Percentiles rank a stretch among this genome's conserved stretches.
These are phyloP conservation scores for Mycalesis mineus DNA, from an alignment of 2,888 invertebrate genomes.

Conservation along the genomic window DNA sequence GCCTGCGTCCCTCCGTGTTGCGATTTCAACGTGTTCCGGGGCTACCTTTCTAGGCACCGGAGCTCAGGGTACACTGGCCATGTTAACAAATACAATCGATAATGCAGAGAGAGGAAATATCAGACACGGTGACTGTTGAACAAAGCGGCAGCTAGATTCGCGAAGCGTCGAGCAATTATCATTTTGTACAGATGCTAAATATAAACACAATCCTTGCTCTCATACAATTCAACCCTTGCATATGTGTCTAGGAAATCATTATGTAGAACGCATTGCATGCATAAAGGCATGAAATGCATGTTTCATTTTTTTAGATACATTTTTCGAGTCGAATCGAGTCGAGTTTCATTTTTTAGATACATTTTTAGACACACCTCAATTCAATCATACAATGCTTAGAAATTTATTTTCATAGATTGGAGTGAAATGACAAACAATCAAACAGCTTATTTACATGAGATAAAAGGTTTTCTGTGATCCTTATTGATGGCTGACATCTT, in stretches of 20 bases:
- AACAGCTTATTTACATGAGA: too few species aligned
- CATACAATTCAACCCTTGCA: neutral
- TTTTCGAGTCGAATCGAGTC: too few species aligned
- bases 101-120: conserved; percentile 71
- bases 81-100: conserved; percentile 72
- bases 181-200: conserved; percentile 13
- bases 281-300: too few species aligned
- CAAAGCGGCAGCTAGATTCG: conserved; percentile 43
- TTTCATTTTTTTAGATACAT: too few species aligned
- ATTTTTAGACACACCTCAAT: too few species aligned
- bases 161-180: conserved; percentile 37
- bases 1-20: conserved; percentile 39
- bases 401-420: too few species aligned
- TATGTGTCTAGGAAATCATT: neutral
- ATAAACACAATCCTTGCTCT: conserved; percentile 1
- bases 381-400: too few species aligned
- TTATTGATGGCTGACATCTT: too few species aligned
- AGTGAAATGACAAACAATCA: too few species aligned
- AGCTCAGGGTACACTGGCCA: conserved; percentile 45
- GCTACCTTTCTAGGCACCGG: conserved; percentile 41
- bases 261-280: too few species aligned
- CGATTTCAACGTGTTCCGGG: conserved; percentile 29
- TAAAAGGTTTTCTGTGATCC: too few species aligned
- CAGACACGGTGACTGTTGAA: conserved; percentile 65
- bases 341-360: too few species aligned